Base-by-base conservation (phyloP, 1,140 invertebrate genomes). In the Drosophila guanche region DNA sequence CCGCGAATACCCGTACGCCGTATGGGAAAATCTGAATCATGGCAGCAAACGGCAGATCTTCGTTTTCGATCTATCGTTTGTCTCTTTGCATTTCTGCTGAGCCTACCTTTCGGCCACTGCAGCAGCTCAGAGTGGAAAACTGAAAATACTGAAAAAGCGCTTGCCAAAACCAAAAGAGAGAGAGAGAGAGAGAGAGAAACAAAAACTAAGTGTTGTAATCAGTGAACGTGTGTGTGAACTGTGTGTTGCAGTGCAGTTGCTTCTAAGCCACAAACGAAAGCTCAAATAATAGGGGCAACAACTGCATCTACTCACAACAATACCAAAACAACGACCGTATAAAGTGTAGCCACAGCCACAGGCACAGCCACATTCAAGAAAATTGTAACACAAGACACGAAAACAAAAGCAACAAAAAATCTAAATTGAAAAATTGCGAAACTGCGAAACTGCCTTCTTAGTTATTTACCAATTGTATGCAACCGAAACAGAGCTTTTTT, bases 381-480 rank as follows among this genome's bases (percentile, higher is more conserved):
- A 85, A 86, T 56, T 65, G 68, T 86, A 77, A 68, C 63, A 80
- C 81, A 74, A 85, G 50, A 42, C 50, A 47, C 25, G 46, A 33
- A 62, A 63, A 59, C 73, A 22, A 72, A n/a, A n/a, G n/a, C 56
- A 67, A 4, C 10, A 37, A 37, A 77, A 85, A 77, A 81, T 85
- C 72, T 77, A 69, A 86, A 77, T 74, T 77, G 61, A 71, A 88
- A 81, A 33, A 85, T 85, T 85, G 74, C 81, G 51, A 85, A 73
- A 85, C 67, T 85, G 74, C 81, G 51, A 85, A 73, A 85, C 67
- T 80, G 62, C 66, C 59, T 84, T 71, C 58, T 69, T 79, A 63
- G 58, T 75, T 58, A 72, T 54, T 51, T 77, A 63, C 62, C 57
- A 62, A 77, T 88, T 86, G 78, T 81, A 78, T 74, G 65, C 73